Percentiles rank a stretch among this genome's conserved stretches.
These are phyloP conservation scores for Neocrepidodera transversa DNA, from an alignment of 2,888 invertebrate species.

Conservation along the genomic window DNA sequence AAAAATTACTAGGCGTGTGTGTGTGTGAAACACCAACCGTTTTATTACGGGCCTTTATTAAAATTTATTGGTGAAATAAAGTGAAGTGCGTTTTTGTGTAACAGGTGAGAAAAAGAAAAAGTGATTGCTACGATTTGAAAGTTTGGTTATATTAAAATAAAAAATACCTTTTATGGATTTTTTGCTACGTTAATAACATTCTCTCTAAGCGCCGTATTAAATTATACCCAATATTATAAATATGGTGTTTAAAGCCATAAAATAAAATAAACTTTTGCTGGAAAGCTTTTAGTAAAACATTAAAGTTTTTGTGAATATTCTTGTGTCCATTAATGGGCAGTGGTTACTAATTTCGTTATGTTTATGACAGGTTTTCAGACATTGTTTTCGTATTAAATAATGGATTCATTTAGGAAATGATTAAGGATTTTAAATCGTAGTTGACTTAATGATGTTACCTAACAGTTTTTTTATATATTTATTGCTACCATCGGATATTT, in stretches of 20 bases:
- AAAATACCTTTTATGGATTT: no score
- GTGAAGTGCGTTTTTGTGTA: slow-evolving; percentile 3
- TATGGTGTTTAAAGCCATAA: slow-evolving; percentile 14
- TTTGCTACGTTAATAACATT: no score
- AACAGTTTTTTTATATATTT: no score
- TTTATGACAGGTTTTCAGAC: slow-evolving; percentile 31
- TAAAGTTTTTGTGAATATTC: slow-evolving; percentile 36
- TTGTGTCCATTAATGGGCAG: slow-evolving; percentile 34
- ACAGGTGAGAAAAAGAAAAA: slow-evolving; percentile 7
- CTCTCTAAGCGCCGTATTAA: background rate
- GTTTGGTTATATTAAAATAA: no score
- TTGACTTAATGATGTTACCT: background rate
- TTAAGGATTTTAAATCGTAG: background rate
- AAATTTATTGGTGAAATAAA: background rate
- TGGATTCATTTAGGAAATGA: background rate
- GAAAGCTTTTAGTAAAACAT: slow-evolving; percentile 37
- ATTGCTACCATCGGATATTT: no score
- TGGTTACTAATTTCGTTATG: slow-evolving; percentile 34
- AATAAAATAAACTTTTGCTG: slow-evolving; percentile 17
- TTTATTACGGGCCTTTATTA: slow-evolving; percentile 6
- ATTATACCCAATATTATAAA: slow-evolving; percentile 11
- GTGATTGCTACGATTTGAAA: no score
- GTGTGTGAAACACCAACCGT: slow-evolving; percentile 23
- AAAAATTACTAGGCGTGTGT: slow-evolving; percentile 40
- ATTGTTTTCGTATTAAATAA: slow-evolving; percentile 33